Conservation (phyloP, 2,113 vertebrate species). For the Taxidea taxus region DNA sequence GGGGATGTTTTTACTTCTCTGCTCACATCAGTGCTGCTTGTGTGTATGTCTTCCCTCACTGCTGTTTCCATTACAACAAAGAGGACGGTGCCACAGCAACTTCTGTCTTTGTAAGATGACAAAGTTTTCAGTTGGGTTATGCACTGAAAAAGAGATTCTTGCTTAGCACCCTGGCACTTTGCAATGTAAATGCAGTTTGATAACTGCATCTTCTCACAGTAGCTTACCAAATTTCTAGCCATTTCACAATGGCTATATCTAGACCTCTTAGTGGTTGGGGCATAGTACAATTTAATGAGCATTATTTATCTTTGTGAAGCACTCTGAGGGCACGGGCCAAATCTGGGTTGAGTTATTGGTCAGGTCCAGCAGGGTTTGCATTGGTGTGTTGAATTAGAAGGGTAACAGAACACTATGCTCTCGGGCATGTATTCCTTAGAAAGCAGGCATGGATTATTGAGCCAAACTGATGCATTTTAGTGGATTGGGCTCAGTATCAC, state of each 20-base stretch:
- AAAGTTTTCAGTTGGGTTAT: neutral
- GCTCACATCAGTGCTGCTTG: neutral
- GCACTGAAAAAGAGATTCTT: neutral
- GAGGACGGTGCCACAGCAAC: neutral
- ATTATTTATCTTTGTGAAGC: neutral
- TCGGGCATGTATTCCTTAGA: neutral
- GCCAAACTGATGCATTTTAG: neutral
- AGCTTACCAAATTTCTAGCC: neutral
- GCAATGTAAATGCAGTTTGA: neutral
- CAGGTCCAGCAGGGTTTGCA: neutral
- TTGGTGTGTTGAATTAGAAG: neutral
- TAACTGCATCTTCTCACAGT: neutral
- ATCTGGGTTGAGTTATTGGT: neutral
- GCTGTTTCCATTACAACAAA: neutral
- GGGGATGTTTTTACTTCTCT: neutral
- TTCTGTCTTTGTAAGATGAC: neutral
- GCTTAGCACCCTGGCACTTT: neutral
- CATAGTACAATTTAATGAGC: neutral
- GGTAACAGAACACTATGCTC: neutral
- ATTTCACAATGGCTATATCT: neutral
- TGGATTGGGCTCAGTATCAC: neutral
- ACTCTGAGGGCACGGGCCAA: neutral
- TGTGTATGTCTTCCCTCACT: neutral
- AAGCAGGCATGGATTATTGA: neutral
- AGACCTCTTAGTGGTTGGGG: neutral